These are phyloP conservation scores for Pampusana beccarii DNA, from an alignment of 2,113 vertebrate genomes.

Conservation along the genomic window DNA sequence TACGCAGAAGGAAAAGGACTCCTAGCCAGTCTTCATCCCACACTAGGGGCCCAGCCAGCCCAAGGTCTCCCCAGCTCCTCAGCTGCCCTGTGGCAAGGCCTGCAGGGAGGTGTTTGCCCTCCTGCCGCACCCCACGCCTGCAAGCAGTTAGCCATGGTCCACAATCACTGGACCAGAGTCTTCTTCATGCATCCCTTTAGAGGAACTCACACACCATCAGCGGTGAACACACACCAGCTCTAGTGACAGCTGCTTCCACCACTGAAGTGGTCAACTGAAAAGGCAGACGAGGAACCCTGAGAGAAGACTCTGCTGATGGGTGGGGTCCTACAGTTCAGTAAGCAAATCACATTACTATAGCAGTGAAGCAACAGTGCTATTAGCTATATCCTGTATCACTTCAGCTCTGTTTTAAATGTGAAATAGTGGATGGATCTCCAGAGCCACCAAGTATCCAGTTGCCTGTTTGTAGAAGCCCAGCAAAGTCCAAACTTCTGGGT, in stretches of 20 bases:
- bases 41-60: not conserved
- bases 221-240: not conserved
- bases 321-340: not conserved
- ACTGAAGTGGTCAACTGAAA: not conserved
- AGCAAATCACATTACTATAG: not conserved
- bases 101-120: not conserved
- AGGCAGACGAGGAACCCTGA: rapidly evolving
- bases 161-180: not conserved
- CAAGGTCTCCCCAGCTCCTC: not conserved
- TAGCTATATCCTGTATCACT: not conserved
- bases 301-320: rapidly evolving
- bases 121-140: rapidly evolving
- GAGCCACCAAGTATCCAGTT: not conserved
- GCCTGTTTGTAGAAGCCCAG: not conserved
- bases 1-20: not conserved
- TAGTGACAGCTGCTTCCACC: not conserved
- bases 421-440: not conserved
- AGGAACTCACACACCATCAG: not conserved
- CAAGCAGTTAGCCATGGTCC: not conserved
- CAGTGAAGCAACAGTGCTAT: not conserved
- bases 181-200: not conserved
- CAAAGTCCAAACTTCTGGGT: not conserved
- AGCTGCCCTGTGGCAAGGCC: not conserved
- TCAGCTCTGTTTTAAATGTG: not conserved
- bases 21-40: rapidly evolving